Evolutionary conservation across 2,888 invertebrate species (phyloP), one percentile per base, ranked within the genome.

Genomic region (Lordiphosa fenestrarum): DNA sequence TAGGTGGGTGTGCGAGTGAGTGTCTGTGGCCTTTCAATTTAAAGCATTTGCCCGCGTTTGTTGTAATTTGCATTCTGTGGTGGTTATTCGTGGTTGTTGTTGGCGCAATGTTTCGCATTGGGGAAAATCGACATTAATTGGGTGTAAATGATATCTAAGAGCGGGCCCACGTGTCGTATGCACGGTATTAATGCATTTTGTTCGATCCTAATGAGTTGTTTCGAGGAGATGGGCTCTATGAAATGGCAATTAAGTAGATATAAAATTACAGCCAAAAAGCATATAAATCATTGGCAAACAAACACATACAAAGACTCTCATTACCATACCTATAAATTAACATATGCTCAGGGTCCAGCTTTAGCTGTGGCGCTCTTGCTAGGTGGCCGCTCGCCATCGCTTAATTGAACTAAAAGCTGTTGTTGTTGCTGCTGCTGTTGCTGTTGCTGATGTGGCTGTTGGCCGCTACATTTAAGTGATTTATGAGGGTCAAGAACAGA

Each of bases 401-500:
- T 71, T 80, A 76, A 77, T 77, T 77, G 73, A 77, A 76, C 71
- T 56, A 48, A 69, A 76, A 73, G 71, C 63, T 66, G 64, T 55
- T 61, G 44, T 36, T 69, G 54, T 38, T 55, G 44, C 33, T 59
- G 71, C 63, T 64, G 64, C 51, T 69, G 54, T 33, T 55, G 44
- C 30, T 39, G 51, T 21, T 56, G 41, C 12, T 30, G 38, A 42
- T 56, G 52, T 55, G 37, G 55, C 41, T 57, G 52, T 48, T 71
- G 75, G 75, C 55, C 54, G 53, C 53, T 72, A 15, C 62, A 64
- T 71, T 83, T 70, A 61, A 60, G 62, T 80, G 80, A 80, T 84
- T 80, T 80, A 80, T 84, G 80, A 55, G 59, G 63, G 65, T 57
- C 69, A 65, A 35, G 35, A 50, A 25, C 25, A 39, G 36, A 56